These are phyloP conservation scores for Esox masquinongy DNA, from an alignment of 2,797 vertebrate species.

Conservation along the genomic window DNA sequence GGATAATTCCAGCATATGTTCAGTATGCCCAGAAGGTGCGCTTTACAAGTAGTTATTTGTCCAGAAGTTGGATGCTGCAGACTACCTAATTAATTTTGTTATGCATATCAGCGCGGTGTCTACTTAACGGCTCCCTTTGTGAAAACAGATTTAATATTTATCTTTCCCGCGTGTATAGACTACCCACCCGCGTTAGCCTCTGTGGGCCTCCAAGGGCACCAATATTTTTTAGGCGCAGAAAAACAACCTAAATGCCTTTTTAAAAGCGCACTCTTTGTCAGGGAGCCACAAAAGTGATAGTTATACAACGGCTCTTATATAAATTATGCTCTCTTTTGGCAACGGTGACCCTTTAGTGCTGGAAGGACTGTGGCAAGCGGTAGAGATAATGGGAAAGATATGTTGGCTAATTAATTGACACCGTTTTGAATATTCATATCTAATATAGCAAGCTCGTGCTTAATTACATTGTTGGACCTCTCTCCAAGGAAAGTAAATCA, in stretches of 20 bases:
- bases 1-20: slow-evolving; percentile 99
- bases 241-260: slow-evolving; percentile 22
- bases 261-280: slow-evolving; percentile 39
- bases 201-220: slow-evolving; percentile 75
- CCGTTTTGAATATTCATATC: slow-evolving; percentile 99
- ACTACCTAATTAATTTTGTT: slow-evolving; percentile 99
- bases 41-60: slow-evolving; percentile 99
- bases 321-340: slow-evolving; percentile 64
- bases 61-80: slow-evolving; percentile 98
- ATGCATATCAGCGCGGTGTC: slow-evolving; percentile 99
- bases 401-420: slow-evolving; percentile 98
- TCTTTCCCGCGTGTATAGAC: slow-evolving; percentile 95
- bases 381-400: slow-evolving; percentile 82
- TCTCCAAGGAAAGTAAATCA: slow-evolving; percentile 99
- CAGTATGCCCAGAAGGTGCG: slow-evolving; percentile 99
- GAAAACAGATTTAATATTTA: slow-evolving; percentile 99
- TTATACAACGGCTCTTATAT: slow-evolving; percentile 35
- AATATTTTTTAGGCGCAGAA: slow-evolving; percentile 53
- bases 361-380: slow-evolving; percentile 83
- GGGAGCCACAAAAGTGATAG: slow-evolving; percentile 70
- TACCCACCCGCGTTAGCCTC: slow-evolving; percentile 84
- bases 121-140: slow-evolving; percentile 99
- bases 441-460: slow-evolving; percentile 93
- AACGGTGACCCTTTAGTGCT: slow-evolving; percentile 87
- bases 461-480: slow-evolving; percentile 99